Conservation (phyloP, 2,888 invertebrate genomes). For the Laspeyria flexula region DNA sequence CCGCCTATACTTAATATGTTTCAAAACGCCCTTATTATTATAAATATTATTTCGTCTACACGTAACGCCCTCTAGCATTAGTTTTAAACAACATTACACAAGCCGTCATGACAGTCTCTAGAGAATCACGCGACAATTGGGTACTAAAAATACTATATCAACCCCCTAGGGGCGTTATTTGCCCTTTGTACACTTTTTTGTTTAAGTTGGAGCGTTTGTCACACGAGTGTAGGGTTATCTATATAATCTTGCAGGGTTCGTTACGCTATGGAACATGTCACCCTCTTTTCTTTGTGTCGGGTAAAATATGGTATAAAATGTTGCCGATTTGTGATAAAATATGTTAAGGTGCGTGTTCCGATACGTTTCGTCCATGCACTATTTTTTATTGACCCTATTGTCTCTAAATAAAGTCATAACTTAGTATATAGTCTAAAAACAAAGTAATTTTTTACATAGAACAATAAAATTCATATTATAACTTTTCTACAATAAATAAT, state of each 20-base stretch:
- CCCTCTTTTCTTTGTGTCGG: background rate
- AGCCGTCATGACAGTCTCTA: slow-evolving; percentile 51
- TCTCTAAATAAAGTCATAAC: too few species aligned
- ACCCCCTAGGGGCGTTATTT: slow-evolving; percentile 35
- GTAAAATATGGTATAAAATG: background rate
- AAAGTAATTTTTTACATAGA: too few species aligned
- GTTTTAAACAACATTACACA: slow-evolving; percentile 43
- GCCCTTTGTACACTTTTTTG: slow-evolving; percentile 48
- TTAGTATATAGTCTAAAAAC: too few species aligned
- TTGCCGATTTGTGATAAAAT: too few species aligned
- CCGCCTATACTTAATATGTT: too few species aligned
- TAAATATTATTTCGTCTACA: background rate
- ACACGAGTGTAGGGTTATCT: slow-evolving; percentile 45
- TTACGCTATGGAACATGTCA: background rate
- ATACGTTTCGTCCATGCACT: too few species aligned
- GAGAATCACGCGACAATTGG: slow-evolving; percentile 63
- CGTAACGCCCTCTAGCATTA: background rate
- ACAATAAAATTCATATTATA: too few species aligned
- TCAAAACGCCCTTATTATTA: too few species aligned
- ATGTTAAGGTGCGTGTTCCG: too few species aligned
- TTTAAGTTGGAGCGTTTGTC: slow-evolving; percentile 46
- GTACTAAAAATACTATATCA: slow-evolving; percentile 40
- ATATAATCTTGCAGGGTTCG: slow-evolving; percentile 36
- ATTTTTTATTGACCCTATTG: too few species aligned
- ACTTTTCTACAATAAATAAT: too few species aligned